These are phyloP conservation scores for Orchesella flavescens DNA, from an alignment of 2,888 invertebrate species.

Conservation along the genomic window DNA sequence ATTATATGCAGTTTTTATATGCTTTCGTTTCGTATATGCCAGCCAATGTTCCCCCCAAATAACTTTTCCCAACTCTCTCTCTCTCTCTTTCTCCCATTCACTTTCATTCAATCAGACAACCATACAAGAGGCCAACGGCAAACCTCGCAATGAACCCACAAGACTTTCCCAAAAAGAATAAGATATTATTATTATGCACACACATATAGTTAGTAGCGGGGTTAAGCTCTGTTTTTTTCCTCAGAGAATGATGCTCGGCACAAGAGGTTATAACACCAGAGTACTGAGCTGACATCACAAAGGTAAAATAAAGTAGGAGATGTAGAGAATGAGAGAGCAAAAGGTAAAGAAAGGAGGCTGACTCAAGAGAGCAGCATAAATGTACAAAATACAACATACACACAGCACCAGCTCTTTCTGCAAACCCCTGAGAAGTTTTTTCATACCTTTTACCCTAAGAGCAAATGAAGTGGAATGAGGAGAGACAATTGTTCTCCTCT, in stretches of 20 bases:
- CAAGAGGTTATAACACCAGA: too few relatives aligned
- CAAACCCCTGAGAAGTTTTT: background rate
- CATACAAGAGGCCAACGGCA: constrained; percentile 38
- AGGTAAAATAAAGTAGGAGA: background rate
- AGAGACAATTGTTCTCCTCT: constrained; percentile 61
- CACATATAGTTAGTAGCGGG: background rate
- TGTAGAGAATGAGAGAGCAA: constrained; percentile 6
- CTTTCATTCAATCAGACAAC: constrained; percentile 62
- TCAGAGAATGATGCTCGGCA: too few relatives aligned
- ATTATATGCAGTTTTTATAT: too few relatives aligned
- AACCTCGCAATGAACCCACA: constrained; percentile 55
- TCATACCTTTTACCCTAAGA: constrained; percentile 53
- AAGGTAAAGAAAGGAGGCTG: background rate
- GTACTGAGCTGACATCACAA: too few relatives aligned
- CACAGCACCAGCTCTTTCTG: background rate
- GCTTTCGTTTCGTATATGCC: constrained; percentile 5
- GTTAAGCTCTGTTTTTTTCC: too few relatives aligned
- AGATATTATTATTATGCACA: constrained; percentile 9
- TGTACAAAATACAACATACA: constrained; percentile 6
- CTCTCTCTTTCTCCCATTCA: constrained; percentile 40
- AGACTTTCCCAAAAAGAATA: constrained; percentile 30
- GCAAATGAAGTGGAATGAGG: constrained; percentile 64
- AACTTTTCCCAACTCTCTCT: constrained; percentile 11
- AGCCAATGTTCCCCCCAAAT: constrained; percentile 11
- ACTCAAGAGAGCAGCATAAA: background rate